Base-by-base conservation (phyloP, 2,888 invertebrate species). In the Eupeodes latifasciatus region DNA sequence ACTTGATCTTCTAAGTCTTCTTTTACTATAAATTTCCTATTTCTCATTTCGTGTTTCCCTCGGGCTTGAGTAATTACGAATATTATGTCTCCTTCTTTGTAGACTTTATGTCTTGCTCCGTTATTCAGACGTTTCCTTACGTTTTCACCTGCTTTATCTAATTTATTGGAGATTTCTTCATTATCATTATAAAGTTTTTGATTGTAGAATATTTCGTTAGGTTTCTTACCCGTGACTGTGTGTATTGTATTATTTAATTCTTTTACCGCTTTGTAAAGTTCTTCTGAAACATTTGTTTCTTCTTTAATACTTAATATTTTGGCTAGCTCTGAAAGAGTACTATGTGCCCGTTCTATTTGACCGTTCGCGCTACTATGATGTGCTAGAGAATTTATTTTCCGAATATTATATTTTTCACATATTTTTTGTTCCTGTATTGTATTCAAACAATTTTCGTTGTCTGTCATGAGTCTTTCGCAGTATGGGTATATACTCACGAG, bases 211-310 rank as follows among this genome's bases (percentile, higher is more conserved):
- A 44, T 16, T 62, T 62, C 40, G 16, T 27, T 27, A 27, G 27
- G 27, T 4, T 5, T 5, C n/a, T n/a, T n/a, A n/a, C n/a, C n/a
- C n/a, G n/a, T n/a, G n/a, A n/a, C n/a, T n/a, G n/a, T n/a, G n/a
- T 40, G 40, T 40, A 40, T 40, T 5, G 40, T 40, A 40, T 40
- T 40, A 40, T 40, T 40, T 40, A 4, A n/a, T 57, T 57, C 40
- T 55, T 72, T 57, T 3, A 55, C 72, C 36, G 72, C 55, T 16
- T 55, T 57, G 57, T 40, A 72, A 3, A 72, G 11, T 72, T 55
- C 72, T 34, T 72, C 36, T 57, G 34, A 36, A 81, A 74, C 27
- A 66, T 27, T 74, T 64, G 55, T 81, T 64, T 16, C 47, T 62
- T 34, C 64, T 57, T 78, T 14, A 57, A 47, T 44, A 36, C 40